phyloP scores from a whole-genome alignment of 2,113 vertebrate species.

The Rhagologus leucostigma region DNA sequence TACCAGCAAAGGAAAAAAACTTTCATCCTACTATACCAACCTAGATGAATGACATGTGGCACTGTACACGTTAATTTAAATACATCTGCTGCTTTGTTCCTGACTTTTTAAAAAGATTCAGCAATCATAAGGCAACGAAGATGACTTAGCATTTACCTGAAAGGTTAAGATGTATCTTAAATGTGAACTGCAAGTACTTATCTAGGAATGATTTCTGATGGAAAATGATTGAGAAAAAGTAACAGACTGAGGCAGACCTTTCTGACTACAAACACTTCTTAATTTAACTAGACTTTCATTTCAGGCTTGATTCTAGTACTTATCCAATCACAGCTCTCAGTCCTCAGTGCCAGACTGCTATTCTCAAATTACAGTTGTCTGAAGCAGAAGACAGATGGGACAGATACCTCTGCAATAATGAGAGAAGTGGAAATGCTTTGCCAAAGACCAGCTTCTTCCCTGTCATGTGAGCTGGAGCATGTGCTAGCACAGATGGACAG shows the following conservation, averaged over 20 bases:
- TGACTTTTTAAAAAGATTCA: background rate
- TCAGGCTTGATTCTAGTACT: background rate
- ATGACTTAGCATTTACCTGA: background rate
- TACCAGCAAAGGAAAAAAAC: background rate
- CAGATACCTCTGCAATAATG: background rate
- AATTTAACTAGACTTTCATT: background rate
- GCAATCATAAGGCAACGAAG: background rate
- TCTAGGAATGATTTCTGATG: background rate
- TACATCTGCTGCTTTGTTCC: background rate
- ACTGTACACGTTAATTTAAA: background rate
- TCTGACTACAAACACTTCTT: background rate
- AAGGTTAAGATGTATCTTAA: background rate
- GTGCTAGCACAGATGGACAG: background rate
- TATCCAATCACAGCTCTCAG: background rate
- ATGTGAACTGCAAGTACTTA: background rate
- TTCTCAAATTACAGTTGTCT: background rate
- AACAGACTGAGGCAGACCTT: background rate
- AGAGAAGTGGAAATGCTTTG: background rate
- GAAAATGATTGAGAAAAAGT: background rate
- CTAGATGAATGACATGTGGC: background rate
- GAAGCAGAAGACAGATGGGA: background rate
- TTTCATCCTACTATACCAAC: background rate
- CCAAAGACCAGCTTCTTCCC: background rate
- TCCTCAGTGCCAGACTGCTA: background rate
- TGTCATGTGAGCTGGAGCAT: background rate